phyloP scores from a whole-genome alignment of 1,140 invertebrate species.

The Goniozus legneri region DNA sequence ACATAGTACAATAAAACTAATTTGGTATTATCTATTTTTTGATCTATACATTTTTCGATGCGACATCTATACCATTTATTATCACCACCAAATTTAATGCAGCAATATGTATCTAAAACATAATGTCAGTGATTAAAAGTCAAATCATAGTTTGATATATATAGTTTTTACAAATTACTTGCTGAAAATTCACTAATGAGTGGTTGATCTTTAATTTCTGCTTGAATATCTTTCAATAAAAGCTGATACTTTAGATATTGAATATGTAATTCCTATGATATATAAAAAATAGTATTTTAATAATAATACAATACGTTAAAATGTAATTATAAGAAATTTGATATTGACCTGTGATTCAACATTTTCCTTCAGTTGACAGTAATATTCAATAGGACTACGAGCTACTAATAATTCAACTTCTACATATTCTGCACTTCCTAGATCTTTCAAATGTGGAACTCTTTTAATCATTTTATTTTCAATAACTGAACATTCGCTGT shows the following conservation, averaged over 20 bases:
- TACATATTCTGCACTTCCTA: slow-evolving; percentile 12
- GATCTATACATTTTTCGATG: slow-evolving; percentile 43
- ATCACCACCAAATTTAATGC: slow-evolving; percentile 34
- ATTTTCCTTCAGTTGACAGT: slow-evolving; percentile 22
- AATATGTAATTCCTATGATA: slow-evolving; percentile 15
- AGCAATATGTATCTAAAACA: slow-evolving; percentile 34
- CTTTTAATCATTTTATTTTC: neutral
- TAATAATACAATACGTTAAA: slow-evolving; percentile 2
- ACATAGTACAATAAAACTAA: slow-evolving; percentile 57
- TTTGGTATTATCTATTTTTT: neutral
- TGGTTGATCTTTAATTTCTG: slow-evolving; percentile 20
- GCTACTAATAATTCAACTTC: slow-evolving; percentile 22
- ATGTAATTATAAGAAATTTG: slow-evolving; percentile 1
- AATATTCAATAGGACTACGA: slow-evolving; percentile 4
- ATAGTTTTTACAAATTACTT: slow-evolving; percentile 21
- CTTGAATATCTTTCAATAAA: slow-evolving; percentile 29
- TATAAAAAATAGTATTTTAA: slow-evolving; percentile 2
- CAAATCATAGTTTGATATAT: neutral
- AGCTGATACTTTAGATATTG: slow-evolving; percentile 11
- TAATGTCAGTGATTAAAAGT: slow-evolving; percentile 4
- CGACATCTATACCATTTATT: slow-evolving; percentile 58
- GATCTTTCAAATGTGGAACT: slow-evolving; percentile 6
- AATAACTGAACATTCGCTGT: no score
- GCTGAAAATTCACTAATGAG: slow-evolving; percentile 13
- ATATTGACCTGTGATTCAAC: slow-evolving; percentile 10